These are phyloP conservation scores for Anser cygnoides DNA, from an alignment of 2,113 vertebrate species.

Conservation along the genomic window DNA sequence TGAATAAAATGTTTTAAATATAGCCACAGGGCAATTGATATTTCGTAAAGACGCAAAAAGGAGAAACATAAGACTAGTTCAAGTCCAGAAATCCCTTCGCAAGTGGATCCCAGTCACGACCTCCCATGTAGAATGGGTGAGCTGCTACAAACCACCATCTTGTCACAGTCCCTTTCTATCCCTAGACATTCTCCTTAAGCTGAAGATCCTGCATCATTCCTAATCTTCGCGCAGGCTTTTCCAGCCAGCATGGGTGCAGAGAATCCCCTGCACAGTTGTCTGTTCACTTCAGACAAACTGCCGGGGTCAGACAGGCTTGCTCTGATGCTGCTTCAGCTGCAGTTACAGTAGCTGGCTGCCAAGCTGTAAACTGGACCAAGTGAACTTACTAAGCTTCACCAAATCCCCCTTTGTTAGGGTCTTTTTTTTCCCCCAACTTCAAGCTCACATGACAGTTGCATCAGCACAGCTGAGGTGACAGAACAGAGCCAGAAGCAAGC, in stretches of 20 bases:
- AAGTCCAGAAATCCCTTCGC: neutral
- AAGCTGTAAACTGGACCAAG: neutral
- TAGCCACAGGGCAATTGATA: neutral
- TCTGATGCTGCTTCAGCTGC: neutral
- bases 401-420: neutral
- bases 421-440: neutral
- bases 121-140: neutral
- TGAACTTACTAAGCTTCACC: neutral
- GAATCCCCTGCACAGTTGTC: neutral
- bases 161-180: neutral
- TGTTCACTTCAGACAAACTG: neutral
- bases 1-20: neutral
- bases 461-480: neutral
- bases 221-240: neutral
- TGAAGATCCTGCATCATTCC: neutral
- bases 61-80: neutral
- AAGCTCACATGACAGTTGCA: neutral
- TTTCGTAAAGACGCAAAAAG: neutral
- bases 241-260: fast-evolving
- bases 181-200: neutral
- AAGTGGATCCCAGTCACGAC: neutral
- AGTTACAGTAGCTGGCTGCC: neutral
- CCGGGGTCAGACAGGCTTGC: neutral
- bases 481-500: neutral
- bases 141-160: neutral